Percentiles rank a stretch among this genome's conserved stretches.
phyloP scores from a whole-genome alignment of 1,140 invertebrate species.

The Drosophila tani region DNA sequence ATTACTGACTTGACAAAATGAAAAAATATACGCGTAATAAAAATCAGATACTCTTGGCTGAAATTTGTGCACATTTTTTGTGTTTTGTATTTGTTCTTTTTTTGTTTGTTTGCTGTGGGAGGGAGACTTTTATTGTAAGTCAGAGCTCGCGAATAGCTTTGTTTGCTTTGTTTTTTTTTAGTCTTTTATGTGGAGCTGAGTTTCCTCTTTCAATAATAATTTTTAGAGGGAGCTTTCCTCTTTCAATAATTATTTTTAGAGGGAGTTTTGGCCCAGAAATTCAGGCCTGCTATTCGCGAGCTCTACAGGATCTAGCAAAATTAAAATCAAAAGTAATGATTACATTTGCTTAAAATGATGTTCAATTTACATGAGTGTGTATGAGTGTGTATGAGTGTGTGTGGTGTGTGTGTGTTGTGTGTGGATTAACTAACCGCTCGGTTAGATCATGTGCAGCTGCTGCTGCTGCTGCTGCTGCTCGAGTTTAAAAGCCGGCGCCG shows the following conservation, averaged over 20 bases:
- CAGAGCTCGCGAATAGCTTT: not conserved
- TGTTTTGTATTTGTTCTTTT: not conserved
- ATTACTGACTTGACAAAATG: slow-evolving; percentile 13
- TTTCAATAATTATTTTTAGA: too few species aligned
- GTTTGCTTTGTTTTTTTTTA: too few species aligned
- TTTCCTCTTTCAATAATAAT: too few species aligned
- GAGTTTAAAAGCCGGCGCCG: slow-evolving; percentile 63
- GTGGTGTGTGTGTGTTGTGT: not conserved
- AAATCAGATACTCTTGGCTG: not conserved
- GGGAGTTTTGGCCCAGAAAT: too few species aligned
- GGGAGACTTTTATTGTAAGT: not conserved
- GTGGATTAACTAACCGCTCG: not conserved
- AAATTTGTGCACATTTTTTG: not conserved
- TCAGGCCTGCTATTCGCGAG: not conserved
- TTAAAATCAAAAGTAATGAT: not conserved
- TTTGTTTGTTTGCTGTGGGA: not conserved
- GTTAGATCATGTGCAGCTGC: slow-evolving; percentile 75
- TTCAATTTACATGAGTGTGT: slow-evolving; percentile 13
- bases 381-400: not conserved
- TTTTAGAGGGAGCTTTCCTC: too few species aligned
- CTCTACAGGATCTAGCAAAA: not conserved
- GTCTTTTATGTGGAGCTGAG: too few species aligned
- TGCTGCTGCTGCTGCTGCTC: slow-evolving; percentile 73
- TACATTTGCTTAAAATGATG: not conserved
- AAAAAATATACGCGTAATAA: not conserved